Base-by-base conservation (phyloP, 2,888 invertebrate species). In the Muschampia plurimacula region DNA sequence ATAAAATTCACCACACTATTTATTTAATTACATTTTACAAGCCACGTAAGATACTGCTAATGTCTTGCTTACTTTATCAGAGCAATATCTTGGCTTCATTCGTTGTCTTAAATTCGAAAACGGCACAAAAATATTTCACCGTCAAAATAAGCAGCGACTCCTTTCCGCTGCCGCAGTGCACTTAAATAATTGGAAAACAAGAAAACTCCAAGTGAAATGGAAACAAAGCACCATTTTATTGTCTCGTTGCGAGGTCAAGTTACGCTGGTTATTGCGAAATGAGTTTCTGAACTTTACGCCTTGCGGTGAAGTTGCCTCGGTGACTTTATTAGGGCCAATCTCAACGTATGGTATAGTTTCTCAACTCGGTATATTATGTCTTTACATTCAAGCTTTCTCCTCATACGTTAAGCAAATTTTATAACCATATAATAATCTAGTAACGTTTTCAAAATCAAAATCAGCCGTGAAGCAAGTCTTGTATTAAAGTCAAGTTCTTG, bases 151-250 rank as follows among this genome's bases (percentile, higher is more conserved):
- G 55, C 62, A 62, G 39, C 10, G 7, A 28, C 67, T 57, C 28
- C 71, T 66, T 52, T 55, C 62, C 62, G 55, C n/a, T 67, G 52
- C 62, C 72, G 72, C 72, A 72, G 67, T 72, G 72, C 72, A 72
- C 72, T 72, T 72, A 72, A 72, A 72, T 72, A 72, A 72, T 72
- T 72, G 72, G 72, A 72, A 72, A 72, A 72, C 62, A 72, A 67
- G 72, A 67, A 62, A 55, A 72, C 52, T 52, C 60, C 62, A 32
- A 39, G 41, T 52, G 60, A 72, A 72, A 72, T 55, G 62, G 72
- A 67, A 67, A 72, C 72, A 72, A 72, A 67, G 63, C 72, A 15
- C n/a, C 41, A 32, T 72, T 67, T 72, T 72, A 72, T 72, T 72
- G 72, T 63, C 67, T 55, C 22, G 28, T 55, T 39, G 52, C 72